phyloP scores from a whole-genome alignment of 2,797 vertebrate genomes.

The Austrolebias charrua region DNA sequence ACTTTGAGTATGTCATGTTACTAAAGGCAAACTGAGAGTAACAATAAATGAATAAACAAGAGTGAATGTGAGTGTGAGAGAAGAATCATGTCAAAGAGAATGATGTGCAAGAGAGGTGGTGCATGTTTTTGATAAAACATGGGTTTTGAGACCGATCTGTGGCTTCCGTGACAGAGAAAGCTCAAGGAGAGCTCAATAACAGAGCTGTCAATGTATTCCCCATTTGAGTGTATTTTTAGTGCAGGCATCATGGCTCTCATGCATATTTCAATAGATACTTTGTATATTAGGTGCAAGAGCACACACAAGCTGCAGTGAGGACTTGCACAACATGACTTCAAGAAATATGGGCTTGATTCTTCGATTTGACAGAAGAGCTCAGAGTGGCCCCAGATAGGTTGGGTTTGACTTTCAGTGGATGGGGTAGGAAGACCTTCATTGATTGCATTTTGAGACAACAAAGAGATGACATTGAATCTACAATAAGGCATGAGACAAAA shows the following conservation, averaged over 20 bases:
- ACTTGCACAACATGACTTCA: constrained; percentile 82
- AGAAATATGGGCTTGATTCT: constrained; percentile 86
- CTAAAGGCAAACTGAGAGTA: constrained; percentile 12
- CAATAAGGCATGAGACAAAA: constrained; percentile 58
- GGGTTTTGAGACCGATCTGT: constrained; percentile 69
- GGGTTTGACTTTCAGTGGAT: constrained; percentile 83
- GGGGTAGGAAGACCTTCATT: constrained; percentile 79
- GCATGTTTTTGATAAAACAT: constrained; percentile 71
- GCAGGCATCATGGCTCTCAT: constrained; percentile 83
- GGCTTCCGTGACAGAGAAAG: constrained; percentile 74
- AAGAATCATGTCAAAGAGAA: constrained; percentile 26
- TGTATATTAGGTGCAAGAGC: constrained; percentile 82
- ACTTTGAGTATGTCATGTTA: not conserved
- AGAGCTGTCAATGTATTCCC: constrained; percentile 87
- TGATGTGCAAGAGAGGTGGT: constrained; percentile 35
- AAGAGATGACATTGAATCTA: constrained; percentile 80
- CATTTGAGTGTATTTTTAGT: constrained; percentile 88
- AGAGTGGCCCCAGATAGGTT: constrained; percentile 73
- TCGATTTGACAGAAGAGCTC: constrained; percentile 83
- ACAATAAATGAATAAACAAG: constrained; percentile 12
- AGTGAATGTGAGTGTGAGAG: constrained; percentile 10
- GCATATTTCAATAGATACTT: constrained; percentile 88
- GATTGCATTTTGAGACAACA: constrained; percentile 82
- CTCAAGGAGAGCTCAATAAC: constrained; percentile 89
- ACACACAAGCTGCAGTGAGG: constrained; percentile 79